phyloP scores from a whole-genome alignment of 2,113 vertebrate species.

The Pedionomus torquatus region DNA sequence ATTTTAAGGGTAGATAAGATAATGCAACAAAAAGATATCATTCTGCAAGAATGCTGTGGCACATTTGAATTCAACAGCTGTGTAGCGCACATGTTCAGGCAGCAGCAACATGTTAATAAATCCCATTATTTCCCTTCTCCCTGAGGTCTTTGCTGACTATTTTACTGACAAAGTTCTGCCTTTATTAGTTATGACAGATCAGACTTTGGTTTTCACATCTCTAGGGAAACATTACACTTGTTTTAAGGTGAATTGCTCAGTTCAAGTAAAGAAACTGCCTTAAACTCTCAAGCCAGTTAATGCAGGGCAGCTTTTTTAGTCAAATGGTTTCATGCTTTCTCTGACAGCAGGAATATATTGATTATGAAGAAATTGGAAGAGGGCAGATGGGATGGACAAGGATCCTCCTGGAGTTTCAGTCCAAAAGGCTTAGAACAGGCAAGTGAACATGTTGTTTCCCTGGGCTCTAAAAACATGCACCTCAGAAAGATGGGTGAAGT shows the following conservation, averaged over 20 bases:
- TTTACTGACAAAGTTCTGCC: slow-evolving; percentile 56
- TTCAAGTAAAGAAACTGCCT: slow-evolving; percentile 22
- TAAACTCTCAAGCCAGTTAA: neutral
- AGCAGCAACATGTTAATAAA: slow-evolving; percentile 45
- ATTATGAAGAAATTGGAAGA: neutral
- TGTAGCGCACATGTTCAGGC: slow-evolving; percentile 23
- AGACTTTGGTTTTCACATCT: slow-evolving; percentile 47
- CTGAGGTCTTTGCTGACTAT: slow-evolving; percentile 32
- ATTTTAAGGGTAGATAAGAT: neutral
- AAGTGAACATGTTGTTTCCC: accelerated
- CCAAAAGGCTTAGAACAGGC: neutral
- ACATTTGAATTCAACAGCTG: neutral
- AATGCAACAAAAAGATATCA: neutral
- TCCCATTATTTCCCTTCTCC: slow-evolving; percentile 48
- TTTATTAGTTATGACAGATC: slow-evolving; percentile 65
- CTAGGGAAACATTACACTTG: slow-evolving; percentile 14
- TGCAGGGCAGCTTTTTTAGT: neutral
- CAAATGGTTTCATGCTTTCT: neutral
- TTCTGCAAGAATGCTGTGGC: neutral
- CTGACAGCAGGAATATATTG: neutral
- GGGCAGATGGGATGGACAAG: neutral
- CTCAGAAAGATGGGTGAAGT: neutral
- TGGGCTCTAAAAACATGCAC: neutral
- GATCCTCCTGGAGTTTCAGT: neutral
- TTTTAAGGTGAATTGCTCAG: slow-evolving; percentile 54